Conservation (phyloP, 2,113 vertebrate species). For the Pluvialis apricaria region DNA sequence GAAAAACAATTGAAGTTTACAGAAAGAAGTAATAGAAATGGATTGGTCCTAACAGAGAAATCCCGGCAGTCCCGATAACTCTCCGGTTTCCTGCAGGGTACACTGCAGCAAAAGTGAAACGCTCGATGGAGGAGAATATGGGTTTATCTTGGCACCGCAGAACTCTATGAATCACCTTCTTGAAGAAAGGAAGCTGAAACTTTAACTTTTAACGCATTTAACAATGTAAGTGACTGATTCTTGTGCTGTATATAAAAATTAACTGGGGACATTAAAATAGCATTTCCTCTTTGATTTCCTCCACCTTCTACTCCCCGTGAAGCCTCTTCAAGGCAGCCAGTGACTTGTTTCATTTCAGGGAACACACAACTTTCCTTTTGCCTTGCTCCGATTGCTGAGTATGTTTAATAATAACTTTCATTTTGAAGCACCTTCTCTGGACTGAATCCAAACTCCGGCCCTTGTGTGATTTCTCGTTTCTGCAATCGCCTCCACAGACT, state of each 20-base stretch:
- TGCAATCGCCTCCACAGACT: neutral
- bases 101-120: neutral
- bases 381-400: neutral
- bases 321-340: neutral
- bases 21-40: neutral
- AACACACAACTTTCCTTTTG: neutral
- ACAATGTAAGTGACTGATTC: neutral
- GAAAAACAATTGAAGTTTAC: neutral
- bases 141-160: neutral
- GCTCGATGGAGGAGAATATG: neutral
- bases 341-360: neutral
- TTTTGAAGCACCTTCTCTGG: neutral
- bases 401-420: neutral
- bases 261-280: neutral
- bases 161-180: conserved; percentile 30
- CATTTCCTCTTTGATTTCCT: neutral
- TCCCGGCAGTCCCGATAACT: neutral
- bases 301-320: neutral
- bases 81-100: conserved; percentile 14
- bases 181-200: neutral
- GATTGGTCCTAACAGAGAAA: neutral
- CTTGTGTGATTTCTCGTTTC: neutral
- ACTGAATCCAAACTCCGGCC: neutral
- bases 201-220: neutral
- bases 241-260: neutral